Conservation (phyloP, 2,113 vertebrate genomes). For the Stigmatopora nigra region DNA sequence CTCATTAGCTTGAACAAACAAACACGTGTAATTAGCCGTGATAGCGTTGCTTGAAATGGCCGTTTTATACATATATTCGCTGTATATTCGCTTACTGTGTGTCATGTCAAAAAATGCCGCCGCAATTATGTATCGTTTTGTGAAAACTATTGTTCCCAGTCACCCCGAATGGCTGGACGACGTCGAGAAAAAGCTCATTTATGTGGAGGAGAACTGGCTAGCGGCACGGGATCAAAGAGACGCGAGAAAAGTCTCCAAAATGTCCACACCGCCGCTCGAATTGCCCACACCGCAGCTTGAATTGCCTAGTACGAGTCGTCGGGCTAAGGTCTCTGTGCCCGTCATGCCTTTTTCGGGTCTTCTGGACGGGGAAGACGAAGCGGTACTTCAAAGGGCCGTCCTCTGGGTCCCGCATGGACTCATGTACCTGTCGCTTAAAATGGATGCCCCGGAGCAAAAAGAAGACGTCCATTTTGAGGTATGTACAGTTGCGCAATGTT, state of each 20-base stretch:
- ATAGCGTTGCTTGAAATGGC: too few species aligned
- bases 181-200: constrained; percentile 92
- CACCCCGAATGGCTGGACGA: constrained; percentile 90
- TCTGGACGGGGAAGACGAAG: constrained; percentile 78
- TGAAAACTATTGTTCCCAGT: constrained; percentile 55
- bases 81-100: too few species aligned
- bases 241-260: constrained; percentile 46
- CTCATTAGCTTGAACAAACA: too few species aligned
- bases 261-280: constrained; percentile 76
- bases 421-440: constrained; percentile 85
- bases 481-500: background rate
- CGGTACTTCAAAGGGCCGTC: constrained; percentile 67
- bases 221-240: constrained; percentile 71
- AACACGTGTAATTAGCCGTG: too few species aligned
- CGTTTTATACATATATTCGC: too few species aligned
- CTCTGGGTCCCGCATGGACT: constrained; percentile 75
- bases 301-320: constrained; percentile 16
- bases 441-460: constrained; percentile 76
- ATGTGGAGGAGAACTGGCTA: constrained; percentile 87
- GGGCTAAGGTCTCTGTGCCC: constrained; percentile 49
- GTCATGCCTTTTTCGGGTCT: constrained; percentile 79
- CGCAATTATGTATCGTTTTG: background rate
- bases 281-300: constrained; percentile 69
- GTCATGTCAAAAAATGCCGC: too few species aligned
- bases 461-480: constrained; percentile 80